phyloP scores from a whole-genome alignment of 2,113 vertebrate genomes.

The Chloropsis cyanopogon region DNA sequence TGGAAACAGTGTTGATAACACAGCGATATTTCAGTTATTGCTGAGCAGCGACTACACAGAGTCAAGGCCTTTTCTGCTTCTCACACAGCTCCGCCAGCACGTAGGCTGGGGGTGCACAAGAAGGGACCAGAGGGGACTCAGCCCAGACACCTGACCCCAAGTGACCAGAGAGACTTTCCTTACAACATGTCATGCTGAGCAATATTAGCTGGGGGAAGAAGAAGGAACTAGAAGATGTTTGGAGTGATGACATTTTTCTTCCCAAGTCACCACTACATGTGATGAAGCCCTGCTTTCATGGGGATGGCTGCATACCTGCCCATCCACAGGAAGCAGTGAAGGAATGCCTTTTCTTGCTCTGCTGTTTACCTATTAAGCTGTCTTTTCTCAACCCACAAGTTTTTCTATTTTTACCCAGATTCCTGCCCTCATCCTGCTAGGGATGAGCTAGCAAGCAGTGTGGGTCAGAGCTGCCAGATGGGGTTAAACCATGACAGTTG shows the following conservation, averaged over 20 bases:
- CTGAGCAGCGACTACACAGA: background rate
- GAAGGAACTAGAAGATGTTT: background rate
- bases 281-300: background rate
- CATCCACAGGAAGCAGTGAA: background rate
- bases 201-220: background rate
- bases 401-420: background rate
- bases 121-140: background rate
- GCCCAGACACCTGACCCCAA: background rate
- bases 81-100: background rate
- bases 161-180: background rate
- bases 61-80: background rate
- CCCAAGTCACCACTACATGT: background rate
- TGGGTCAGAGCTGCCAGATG: background rate
- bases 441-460: background rate
- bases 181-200: background rate
- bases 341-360: background rate
- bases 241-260: background rate
- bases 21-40: background rate
- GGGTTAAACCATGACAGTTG: background rate
- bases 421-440: background rate
- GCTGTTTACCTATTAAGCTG: background rate
- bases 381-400: background rate
- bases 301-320: background rate
- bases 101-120: rapidly evolving
- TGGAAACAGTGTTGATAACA: background rate